Conservation (phyloP, 2,797 vertebrate genomes). For the Hipposideros larvatus region DNA sequence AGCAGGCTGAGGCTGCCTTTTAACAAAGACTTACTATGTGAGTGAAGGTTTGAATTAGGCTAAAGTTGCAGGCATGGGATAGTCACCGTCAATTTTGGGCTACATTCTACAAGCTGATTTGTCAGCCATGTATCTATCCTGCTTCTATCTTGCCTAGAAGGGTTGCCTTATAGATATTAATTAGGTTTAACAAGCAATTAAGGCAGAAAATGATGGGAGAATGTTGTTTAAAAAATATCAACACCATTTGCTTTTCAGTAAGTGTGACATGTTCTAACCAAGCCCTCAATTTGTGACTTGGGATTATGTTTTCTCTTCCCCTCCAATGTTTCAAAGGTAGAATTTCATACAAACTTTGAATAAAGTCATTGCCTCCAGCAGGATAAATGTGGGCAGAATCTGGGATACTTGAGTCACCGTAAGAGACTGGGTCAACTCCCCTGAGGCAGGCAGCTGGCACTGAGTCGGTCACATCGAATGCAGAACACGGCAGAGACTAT, state of each 20-base stretch:
- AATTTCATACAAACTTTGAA: conserved; percentile 52
- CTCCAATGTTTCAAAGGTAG: conserved; percentile 16
- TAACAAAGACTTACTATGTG: conserved; percentile 2
- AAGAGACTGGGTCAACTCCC: conserved; percentile 5
- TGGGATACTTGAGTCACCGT: background rate
- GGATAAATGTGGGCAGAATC: conserved; percentile 29
- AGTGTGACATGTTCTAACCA: background rate
- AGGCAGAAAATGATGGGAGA: background rate
- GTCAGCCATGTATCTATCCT: background rate
- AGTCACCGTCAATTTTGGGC: background rate
- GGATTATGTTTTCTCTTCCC: conserved; percentile 21
- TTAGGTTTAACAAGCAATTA: background rate
- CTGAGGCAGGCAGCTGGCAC: background rate
- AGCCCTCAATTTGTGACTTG: conserved; percentile 43
- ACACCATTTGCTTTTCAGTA: background rate
- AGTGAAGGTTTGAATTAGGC: background rate
- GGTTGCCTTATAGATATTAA: background rate
- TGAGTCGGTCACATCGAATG: background rate
- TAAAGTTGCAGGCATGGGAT: background rate
- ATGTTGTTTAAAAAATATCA: background rate
- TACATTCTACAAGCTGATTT: conserved; percentile 27
- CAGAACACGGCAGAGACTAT: background rate
- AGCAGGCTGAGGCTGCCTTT: conserved; percentile 13
- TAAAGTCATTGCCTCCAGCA: conserved; percentile 15
- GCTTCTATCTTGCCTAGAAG: background rate